Evolutionary conservation across 2,113 vertebrate genomes (phyloP), one percentile per base, ranked within the genome.

Genomic region (Chaetodon auriga): DNA sequence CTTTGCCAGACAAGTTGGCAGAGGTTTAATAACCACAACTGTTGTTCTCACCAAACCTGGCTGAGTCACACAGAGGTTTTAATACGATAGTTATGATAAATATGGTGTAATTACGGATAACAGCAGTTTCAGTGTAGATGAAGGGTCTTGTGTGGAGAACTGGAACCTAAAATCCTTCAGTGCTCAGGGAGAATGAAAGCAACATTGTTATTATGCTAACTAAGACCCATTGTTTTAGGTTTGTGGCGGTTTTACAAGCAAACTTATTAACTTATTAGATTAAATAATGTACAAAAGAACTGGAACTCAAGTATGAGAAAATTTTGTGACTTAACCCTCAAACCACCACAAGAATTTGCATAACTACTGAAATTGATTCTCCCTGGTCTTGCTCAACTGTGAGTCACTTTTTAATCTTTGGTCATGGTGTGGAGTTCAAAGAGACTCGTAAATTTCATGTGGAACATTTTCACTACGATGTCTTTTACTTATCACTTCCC

Each of bases 1-100:
- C 71, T 6, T 38, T 73, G 83, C 80, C 87, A 82, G 71, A 80
- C 18, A 23, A 83, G 63, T 81, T 87, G 79, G 73, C 76, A 80
- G 76, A 68, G 53, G 75, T 75, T 83, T 85, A 85, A 81, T 78
- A 84, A 76, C 70, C 68, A 54, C 78, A 63, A 73, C 21, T 81
- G 73, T 84, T 86, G 83, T 85, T 88, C 82, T 86, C 66, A 75
- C 82, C 72, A 82, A 78, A 75, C 75, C 72, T 87, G 68, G 51
- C 79, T 57, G 69, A 81, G 68, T 76, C 74, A 77, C 85, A 83
- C 60, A 65, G 66, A 66, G 55, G 68, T 65, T 88, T 90, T 90
- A 84, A 87, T 69, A 41, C 78, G 73, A 76, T 84, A 73, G 49
- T 84, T 82, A 70, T 43, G 1, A 35, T 85, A 83, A 88, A 90